These are phyloP conservation scores for Brachyrhaphis roseni DNA, from an alignment of 2,797 vertebrate species.

Conservation along the genomic window DNA sequence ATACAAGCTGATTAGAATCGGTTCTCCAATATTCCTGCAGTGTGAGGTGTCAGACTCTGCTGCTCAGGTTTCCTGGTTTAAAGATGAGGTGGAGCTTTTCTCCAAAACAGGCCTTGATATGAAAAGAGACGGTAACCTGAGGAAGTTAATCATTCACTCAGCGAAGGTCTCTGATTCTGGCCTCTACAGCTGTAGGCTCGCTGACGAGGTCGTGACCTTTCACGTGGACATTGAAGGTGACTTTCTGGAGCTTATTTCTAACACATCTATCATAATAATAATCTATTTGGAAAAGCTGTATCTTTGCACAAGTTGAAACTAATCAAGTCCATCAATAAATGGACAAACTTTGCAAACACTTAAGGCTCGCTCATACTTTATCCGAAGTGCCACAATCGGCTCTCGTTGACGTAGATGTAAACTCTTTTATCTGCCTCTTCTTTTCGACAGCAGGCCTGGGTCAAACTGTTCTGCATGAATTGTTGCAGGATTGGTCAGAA, in stretches of 20 bases:
- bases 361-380: not conserved
- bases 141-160: conserved; percentile 78
- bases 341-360: not conserved
- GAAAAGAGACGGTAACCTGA: conserved; percentile 72
- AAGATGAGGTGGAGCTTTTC: conserved; percentile 77
- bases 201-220: conserved; percentile 75
- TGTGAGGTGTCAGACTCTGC: conserved; percentile 78
- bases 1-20: conserved; percentile 68
- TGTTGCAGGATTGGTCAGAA: not conserved
- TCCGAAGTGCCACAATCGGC: not conserved
- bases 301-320: conserved; percentile 12
- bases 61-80: conserved; percentile 79
- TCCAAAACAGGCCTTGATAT: conserved; percentile 78
- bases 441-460: too few relatives aligned
- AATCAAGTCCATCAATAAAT: not conserved
- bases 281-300: not conserved
- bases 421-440: too few relatives aligned
- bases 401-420: not conserved
- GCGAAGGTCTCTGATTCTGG: conserved; percentile 80
- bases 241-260: conserved; percentile 46
- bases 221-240: conserved; percentile 82
- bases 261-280: conserved; percentile 2
- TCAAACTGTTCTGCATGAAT: too few relatives aligned
- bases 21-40: conserved; percentile 78
- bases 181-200: conserved; percentile 78